Conservation (phyloP, 1,140 invertebrate genomes). For the Drosophila bifasciata region DNA sequence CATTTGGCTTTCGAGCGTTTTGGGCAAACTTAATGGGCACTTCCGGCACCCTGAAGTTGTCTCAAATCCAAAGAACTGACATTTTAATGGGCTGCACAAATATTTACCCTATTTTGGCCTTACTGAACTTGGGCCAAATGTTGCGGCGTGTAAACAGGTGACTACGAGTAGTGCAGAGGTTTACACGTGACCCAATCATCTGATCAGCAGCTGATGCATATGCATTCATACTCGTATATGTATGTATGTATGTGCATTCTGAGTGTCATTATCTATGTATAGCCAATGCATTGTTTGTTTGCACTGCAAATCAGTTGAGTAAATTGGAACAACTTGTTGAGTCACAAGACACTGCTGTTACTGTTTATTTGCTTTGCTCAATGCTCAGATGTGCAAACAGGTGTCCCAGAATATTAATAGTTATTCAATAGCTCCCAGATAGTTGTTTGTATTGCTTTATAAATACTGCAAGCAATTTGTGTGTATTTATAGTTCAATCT, state of each 20-base stretch:
- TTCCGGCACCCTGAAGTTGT: constrained; percentile 57
- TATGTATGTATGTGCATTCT: constrained; percentile 26
- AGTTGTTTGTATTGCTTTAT: constrained; percentile 36
- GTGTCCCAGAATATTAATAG: constrained; percentile 5
- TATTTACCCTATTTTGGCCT: constrained; percentile 34
- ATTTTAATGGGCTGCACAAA: constrained; percentile 43
- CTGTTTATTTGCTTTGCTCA: constrained; percentile 4
- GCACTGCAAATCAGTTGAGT: not conserved
- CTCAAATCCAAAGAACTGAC: constrained; percentile 25
- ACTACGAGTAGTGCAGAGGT: constrained; percentile 20
- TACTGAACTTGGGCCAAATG: no score
- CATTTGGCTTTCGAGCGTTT: constrained; percentile 32
- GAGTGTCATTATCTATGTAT: not conserved
- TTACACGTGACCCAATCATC: constrained; percentile 48
- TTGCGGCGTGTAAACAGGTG: not conserved
- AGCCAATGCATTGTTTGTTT: constrained; percentile 10
- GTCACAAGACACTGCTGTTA: not conserved
- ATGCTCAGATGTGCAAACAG: constrained; percentile 4
- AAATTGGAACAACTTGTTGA: constrained; percentile 20
- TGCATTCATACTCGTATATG: no score
- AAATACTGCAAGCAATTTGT: constrained; percentile 54
- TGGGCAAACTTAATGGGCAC: constrained; percentile 48
- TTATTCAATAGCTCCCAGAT: constrained; percentile 52
- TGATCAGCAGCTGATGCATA: constrained; percentile 36
- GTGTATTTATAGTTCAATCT: constrained; percentile 29